Percentiles rank a stretch among this genome's conserved stretches.
These are phyloP conservation scores for Lepilemur ruficaudatus DNA, from an alignment of 2,797 vertebrate species.

Conservation along the genomic window DNA sequence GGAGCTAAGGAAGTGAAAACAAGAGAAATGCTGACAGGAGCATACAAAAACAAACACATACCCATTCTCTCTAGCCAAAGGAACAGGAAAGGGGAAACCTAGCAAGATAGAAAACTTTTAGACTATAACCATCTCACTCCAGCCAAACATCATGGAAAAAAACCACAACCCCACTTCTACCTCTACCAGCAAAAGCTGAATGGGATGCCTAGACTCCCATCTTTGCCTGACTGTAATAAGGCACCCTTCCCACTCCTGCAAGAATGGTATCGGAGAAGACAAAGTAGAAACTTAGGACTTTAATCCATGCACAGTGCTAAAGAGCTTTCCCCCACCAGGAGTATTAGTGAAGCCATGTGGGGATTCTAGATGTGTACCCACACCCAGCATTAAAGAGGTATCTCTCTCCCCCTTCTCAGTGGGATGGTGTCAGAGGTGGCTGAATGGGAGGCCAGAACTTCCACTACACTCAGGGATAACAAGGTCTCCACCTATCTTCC, in stretches of 20 bases:
- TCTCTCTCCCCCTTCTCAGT: not conserved
- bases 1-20: not conserved
- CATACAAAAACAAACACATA: not conserved
- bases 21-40: not conserved
- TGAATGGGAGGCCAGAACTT: not conserved
- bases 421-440: not conserved
- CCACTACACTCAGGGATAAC: not conserved
- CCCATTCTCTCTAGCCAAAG: not conserved
- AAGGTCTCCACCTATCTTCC: not conserved
- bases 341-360: not conserved
- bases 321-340: not conserved
- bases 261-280: not conserved
- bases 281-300: not conserved
- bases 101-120: not conserved
- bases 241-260: not conserved
- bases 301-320: not conserved
- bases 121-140: not conserved
- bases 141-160: not conserved
- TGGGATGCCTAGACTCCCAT: not conserved
- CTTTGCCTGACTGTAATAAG: not conserved
- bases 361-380: not conserved
- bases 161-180: not conserved
- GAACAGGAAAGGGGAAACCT: not conserved
- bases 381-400: not conserved
- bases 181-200: not conserved